phyloP scores from a whole-genome alignment of 2,888 invertebrate species.

The Cheilosia impressa region DNA sequence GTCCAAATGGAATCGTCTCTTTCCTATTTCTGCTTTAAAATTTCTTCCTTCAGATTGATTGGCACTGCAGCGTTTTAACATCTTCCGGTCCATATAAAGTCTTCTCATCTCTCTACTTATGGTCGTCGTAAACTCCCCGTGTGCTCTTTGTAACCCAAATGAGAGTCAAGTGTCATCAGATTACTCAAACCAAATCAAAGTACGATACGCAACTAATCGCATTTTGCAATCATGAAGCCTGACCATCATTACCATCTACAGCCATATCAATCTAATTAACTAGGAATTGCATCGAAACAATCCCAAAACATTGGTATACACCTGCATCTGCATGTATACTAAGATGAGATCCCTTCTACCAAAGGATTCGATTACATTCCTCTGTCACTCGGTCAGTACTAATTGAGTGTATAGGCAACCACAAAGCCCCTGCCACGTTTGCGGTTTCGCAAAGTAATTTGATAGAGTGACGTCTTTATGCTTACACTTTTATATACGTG shows the following conservation, averaged over 20 bases:
- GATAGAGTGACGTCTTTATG: conserved; percentile 44
- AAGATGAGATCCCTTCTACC: neutral
- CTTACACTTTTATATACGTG: neutral
- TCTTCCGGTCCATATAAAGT: too few relatives aligned
- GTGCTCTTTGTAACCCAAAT: too few relatives aligned
- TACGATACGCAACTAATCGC: neutral
- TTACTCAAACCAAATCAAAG: neutral
- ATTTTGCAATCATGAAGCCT: neutral
- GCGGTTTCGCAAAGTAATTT: conserved; percentile 58
- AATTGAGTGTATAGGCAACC: conserved; percentile 47
- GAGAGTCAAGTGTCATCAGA: too few relatives aligned
- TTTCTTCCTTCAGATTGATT: too few relatives aligned
- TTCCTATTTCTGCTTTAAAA: too few relatives aligned
- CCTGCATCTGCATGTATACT: neutral
- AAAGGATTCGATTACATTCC: conserved; percentile 37
- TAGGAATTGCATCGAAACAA: neutral
- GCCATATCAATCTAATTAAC: conserved; percentile 2
- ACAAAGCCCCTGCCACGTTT: conserved; percentile 22
- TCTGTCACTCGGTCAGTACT: neutral
- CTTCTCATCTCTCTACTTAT: too few relatives aligned
- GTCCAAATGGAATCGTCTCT: too few relatives aligned
- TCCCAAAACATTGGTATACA: neutral
- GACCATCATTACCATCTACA: neutral
- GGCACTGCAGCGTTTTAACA: too few relatives aligned
- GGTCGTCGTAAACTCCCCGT: too few relatives aligned